Evolutionary conservation across 1,140 invertebrate genomes (phyloP).

Genomic region (Condylostylus longicornis): DNA sequence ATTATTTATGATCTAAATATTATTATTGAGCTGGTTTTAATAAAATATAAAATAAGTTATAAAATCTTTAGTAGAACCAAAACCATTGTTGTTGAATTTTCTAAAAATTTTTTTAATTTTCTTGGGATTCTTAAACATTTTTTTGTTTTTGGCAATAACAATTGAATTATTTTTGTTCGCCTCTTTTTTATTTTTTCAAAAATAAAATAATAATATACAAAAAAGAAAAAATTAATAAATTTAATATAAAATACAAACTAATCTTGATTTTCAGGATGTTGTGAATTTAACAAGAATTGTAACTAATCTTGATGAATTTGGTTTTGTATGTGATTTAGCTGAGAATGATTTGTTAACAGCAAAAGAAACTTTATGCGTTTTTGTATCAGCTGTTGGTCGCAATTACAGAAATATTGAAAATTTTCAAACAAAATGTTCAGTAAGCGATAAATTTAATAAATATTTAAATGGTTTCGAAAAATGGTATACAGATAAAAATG

Average conservation of each 20-base stretch:
- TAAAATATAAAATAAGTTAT: too few relatives aligned
- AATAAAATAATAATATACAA: too few relatives aligned
- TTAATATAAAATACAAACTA: too few relatives aligned
- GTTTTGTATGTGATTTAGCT: constrained; percentile 4
- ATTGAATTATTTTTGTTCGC: too few relatives aligned
- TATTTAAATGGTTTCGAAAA: constrained; percentile 24
- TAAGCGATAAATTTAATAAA: constrained; percentile 21
- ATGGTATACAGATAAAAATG: constrained; percentile 15
- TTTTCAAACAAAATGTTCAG: constrained; percentile 14
- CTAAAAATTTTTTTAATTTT: neutral
- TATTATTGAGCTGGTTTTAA: too few relatives aligned
- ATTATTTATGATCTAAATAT: too few relatives aligned
- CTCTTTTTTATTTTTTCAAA: too few relatives aligned
- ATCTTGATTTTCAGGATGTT: constrained; percentile 8
- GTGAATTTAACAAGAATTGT: constrained; percentile 11
- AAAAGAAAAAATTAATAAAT: too few relatives aligned
- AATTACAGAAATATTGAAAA: constrained; percentile 9
- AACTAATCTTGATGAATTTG: constrained; percentile 16
- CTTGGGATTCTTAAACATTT: neutral
- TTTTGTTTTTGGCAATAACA: too few relatives aligned
- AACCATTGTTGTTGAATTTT: too few relatives aligned
- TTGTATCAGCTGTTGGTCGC: constrained; percentile 23
- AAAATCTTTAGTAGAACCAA: too few relatives aligned
- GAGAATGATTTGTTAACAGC: constrained; percentile 12
- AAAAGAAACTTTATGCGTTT: constrained; percentile 24